Evolutionary conservation across 2,113 vertebrate species (phyloP).

Genomic region (Aegypius monachus): DNA sequence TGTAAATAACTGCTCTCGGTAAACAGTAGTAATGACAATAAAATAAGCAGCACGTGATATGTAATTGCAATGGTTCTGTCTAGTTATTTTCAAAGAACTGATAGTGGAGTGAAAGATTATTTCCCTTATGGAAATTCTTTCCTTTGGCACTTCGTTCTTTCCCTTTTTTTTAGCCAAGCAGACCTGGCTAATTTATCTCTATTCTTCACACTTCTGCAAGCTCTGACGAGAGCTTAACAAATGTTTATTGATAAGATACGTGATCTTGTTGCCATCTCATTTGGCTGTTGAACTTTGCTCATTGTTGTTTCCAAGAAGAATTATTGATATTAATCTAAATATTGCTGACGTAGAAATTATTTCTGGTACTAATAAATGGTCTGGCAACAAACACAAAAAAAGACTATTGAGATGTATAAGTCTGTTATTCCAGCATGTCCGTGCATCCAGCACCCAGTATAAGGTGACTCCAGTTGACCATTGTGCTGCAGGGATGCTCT

Average conservation of each 20-base stretch:
- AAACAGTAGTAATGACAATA: not conserved
- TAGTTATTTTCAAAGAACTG: not conserved
- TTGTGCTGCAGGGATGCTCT: not conserved
- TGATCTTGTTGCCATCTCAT: not conserved
- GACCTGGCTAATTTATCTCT: not conserved
- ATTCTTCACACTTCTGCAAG: not conserved
- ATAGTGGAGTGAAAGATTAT: not conserved
- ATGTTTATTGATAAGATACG: not conserved
- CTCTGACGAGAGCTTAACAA: not conserved
- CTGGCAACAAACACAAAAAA: not conserved
- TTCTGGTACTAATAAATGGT: not conserved
- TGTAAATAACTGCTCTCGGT: not conserved
- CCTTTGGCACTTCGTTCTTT: not conserved
- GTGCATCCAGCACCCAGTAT: not conserved
- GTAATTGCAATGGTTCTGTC: not conserved
- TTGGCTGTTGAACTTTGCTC: not conserved
- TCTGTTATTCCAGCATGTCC: not conserved
- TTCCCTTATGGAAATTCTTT: not conserved
- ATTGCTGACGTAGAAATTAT: not conserved
- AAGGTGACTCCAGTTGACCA: not conserved
- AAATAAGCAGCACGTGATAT: not conserved
- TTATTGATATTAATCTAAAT: not conserved
- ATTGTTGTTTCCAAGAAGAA: not conserved
- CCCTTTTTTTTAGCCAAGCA: not conserved
- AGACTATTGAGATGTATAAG: not conserved